phyloP scores from a whole-genome alignment of 1,140 invertebrate species.

The Bradysia coprophila region DNA sequence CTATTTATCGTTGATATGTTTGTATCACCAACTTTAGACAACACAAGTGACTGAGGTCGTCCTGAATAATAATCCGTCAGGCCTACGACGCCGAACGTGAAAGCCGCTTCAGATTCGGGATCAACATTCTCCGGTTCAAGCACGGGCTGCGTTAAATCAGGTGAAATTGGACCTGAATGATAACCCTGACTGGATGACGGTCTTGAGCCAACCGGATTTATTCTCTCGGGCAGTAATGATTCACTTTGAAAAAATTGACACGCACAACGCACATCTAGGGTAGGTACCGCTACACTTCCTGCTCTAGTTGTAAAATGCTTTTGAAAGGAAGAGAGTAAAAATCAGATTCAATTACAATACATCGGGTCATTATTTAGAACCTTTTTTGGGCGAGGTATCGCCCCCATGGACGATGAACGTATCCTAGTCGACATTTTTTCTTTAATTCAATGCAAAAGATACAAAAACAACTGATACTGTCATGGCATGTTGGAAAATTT shows the following conservation, averaged over 20 bases:
- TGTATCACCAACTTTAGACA: no score
- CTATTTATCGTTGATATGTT: no score
- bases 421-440: slow-evolving; percentile 1
- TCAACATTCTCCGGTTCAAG: background rate
- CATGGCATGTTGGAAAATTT: no score
- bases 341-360: no score
- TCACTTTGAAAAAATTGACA: slow-evolving; percentile 69
- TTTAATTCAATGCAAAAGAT: background rate
- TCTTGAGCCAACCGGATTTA: slow-evolving; percentile 33
- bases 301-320: slow-evolving; percentile 32
- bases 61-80: slow-evolving; percentile 2
- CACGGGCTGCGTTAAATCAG: background rate
- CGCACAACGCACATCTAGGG: slow-evolving; percentile 59
- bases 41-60: no score
- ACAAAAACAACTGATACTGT: no score
- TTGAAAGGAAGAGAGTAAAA: no score
- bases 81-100: background rate
- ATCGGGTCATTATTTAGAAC: no score
- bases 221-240: slow-evolving; percentile 50
- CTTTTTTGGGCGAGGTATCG: slow-evolving; percentile 31
- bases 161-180: background rate
- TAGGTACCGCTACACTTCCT: slow-evolving; percentile 41
- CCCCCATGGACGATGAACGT: slow-evolving; percentile 42
- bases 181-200: background rate
- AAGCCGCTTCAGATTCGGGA: background rate